Evolutionary conservation across 2,888 invertebrate species (phyloP).

Genomic region (Meiosimyza platycephala): DNA sequence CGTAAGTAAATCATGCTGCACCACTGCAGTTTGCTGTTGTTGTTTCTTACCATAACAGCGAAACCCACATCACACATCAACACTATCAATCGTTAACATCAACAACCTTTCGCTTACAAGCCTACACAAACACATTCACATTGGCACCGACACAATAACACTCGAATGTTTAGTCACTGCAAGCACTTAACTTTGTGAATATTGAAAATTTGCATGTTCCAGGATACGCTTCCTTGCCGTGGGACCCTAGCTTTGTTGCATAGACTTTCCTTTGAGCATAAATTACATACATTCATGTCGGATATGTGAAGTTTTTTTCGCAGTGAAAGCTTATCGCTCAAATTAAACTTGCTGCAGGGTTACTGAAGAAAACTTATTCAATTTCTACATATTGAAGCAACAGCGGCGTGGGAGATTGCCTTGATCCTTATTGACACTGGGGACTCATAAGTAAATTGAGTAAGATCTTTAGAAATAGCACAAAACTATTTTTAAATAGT

Average conservation of each 20-base stretch:
- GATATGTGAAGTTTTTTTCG: slow-evolving; percentile 53
- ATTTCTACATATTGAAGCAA: too few species aligned
- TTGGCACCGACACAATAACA: not conserved
- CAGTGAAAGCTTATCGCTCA: slow-evolving; percentile 58
- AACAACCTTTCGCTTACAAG: slow-evolving; percentile 47
- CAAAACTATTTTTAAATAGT: too few species aligned
- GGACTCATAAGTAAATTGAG: too few species aligned
- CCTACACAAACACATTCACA: slow-evolving; percentile 14
- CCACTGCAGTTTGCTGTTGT: too few species aligned
- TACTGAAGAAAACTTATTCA: too few species aligned
- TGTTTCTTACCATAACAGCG: slow-evolving; percentile 50
- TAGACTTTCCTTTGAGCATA: slow-evolving; percentile 6
- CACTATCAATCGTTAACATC: slow-evolving; percentile 65
- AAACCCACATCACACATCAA: slow-evolving; percentile 66
- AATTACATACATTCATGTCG: slow-evolving; percentile 47
- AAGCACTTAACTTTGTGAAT: slow-evolving; percentile 46
- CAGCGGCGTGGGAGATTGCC: too few species aligned
- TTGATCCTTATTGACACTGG: too few species aligned
- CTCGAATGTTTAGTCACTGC: not conserved
- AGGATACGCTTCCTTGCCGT: slow-evolving; percentile 58
- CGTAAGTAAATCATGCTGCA: too few species aligned
- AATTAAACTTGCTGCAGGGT: slow-evolving; percentile 49
- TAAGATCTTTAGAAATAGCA: too few species aligned
- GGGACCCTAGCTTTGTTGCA: not conserved
- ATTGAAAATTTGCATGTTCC: slow-evolving; percentile 65